Conservation (phyloP, 1,140 invertebrate genomes). For the Luehdorfia chinensis region DNA sequence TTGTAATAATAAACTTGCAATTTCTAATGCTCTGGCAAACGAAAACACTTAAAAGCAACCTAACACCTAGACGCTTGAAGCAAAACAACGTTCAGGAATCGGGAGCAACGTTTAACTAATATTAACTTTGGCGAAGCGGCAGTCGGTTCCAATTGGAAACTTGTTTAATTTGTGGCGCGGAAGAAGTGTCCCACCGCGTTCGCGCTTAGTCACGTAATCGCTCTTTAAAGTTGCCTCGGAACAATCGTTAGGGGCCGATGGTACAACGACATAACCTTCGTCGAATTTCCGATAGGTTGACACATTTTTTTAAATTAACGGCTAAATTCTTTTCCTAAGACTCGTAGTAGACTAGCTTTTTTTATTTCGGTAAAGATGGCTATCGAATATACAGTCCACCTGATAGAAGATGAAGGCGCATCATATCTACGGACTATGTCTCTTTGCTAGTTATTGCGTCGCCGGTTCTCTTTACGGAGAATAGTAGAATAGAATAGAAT, state of each 20-base stretch:
- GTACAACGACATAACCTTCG: background rate
- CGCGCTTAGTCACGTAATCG: constrained; percentile 67
- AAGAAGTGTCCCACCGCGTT: constrained; percentile 53
- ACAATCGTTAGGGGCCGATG: constrained; percentile 39
- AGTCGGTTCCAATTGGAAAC: constrained; percentile 49
- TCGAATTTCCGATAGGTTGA: background rate
- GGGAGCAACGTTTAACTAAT: constrained; percentile 48
- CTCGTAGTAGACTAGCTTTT: background rate
- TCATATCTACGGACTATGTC: no score
- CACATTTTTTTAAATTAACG: background rate
- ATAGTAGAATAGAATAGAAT: no score
- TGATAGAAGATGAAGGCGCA: no score
- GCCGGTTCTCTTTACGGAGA: no score
- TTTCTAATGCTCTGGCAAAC: no score
- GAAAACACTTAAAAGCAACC: no score
- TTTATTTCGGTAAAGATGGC: no score
- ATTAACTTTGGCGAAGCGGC: constrained; percentile 51
- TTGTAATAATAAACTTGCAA: no score
- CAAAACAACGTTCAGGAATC: constrained; percentile 23
- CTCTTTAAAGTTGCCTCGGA: constrained; percentile 46
- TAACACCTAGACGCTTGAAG: no score
- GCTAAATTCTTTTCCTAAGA: background rate
- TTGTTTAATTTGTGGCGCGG: constrained; percentile 65
- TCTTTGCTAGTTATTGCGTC: no score
- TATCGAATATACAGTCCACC: no score